Evolutionary conservation across 2,113 vertebrate genomes (phyloP).

Genomic region (Sinocyclocheilus anshuiensis): DNA sequence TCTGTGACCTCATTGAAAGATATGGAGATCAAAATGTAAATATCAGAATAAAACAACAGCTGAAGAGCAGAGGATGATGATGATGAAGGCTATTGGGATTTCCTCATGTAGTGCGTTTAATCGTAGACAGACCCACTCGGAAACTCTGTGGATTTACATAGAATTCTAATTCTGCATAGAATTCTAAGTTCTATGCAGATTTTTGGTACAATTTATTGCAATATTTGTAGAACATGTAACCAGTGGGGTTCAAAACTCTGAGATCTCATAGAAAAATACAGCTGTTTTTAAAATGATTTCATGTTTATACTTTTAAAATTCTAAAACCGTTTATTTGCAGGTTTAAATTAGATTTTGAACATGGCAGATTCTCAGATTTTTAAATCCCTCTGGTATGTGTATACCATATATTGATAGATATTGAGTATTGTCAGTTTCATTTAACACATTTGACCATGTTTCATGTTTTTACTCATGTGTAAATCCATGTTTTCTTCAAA

Average conservation of each 20-base stretch:
- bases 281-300: too few relatives aligned
- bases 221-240: neutral
- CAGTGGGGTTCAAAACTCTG: neutral
- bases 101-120: too few relatives aligned
- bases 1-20: neutral
- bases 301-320: neutral
- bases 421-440: neutral
- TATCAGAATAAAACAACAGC: neutral
- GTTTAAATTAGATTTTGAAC: neutral
- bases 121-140: neutral
- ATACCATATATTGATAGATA: neutral
- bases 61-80: neutral
- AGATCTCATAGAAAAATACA: too few relatives aligned
- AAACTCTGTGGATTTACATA: neutral
- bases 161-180: neutral
- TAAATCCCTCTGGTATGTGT: neutral
- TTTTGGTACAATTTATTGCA: neutral
- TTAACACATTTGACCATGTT: neutral
- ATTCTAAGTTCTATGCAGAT: neutral
- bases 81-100: neutral
- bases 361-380: neutral
- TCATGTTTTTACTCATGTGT: neutral
- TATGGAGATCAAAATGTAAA: neutral
- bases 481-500: neutral
- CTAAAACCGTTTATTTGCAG: neutral